Conservation (phyloP, 2,888 invertebrate species). For the Artemia sinica region DNA sequence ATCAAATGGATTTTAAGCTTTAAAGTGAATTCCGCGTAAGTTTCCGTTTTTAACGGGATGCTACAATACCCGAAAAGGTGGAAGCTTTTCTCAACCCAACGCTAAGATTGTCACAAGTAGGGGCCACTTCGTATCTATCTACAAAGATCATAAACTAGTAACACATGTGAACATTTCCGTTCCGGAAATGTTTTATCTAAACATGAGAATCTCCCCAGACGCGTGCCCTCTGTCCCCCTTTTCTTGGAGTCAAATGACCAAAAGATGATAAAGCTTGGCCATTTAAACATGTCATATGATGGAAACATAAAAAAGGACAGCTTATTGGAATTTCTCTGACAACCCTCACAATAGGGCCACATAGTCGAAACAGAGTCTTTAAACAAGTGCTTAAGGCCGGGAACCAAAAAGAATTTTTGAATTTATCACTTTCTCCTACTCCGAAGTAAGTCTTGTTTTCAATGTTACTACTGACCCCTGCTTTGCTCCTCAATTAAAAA, state of each 20-base stretch:
- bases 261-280: not conserved
- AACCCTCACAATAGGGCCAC: too few relatives aligned
- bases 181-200: slow-evolving; percentile 14
- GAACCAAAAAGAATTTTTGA: too few relatives aligned
- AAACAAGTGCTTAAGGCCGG: too few relatives aligned
- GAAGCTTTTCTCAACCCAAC: slow-evolving; percentile 10
- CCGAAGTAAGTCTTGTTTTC: too few relatives aligned
- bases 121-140: slow-evolving; percentile 14
- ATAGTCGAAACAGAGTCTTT: too few relatives aligned
- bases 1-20: too few relatives aligned
- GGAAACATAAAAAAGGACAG: not conserved
- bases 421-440: too few relatives aligned
- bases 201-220: slow-evolving; percentile 1
- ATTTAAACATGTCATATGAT: slow-evolving; percentile 8
- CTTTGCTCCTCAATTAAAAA: too few relatives aligned
- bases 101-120: slow-evolving; percentile 7
- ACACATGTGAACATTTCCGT: slow-evolving; percentile 11
- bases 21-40: too few relatives aligned
- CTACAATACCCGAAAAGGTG: not conserved
- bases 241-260: not conserved
- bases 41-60: too few relatives aligned
- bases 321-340: too few relatives aligned
- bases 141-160: slow-evolving; percentile 12
- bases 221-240: slow-evolving; percentile 12
- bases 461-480: too few relatives aligned